Base-by-base conservation (phyloP, 2,888 invertebrate genomes). In the Habrosyne pyritoides region DNA sequence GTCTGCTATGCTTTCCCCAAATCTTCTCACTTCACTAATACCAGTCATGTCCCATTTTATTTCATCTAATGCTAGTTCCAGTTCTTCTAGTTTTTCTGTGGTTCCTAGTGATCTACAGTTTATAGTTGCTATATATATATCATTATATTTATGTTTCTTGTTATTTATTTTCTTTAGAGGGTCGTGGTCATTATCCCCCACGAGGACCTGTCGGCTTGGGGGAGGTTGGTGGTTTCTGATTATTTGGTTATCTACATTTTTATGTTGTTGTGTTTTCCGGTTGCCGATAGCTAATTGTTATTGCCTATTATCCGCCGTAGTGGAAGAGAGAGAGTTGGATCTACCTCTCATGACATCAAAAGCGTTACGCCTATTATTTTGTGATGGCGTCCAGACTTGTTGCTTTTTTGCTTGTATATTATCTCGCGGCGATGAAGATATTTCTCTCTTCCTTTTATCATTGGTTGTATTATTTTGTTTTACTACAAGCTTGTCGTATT, bases 1-100 rank as follows among this genome's bases (percentile, higher is more conserved):
- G 46, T 65, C 63, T 60, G 66, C 61, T 28, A 69, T 67, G 10
- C 42, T 30, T 61, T 67, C 65, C 8, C 69, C 69, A 21, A 56
- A 26, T 60, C 65, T 59, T 63, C 67, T 64, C 53, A 66, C 49
- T 61, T 68, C 66, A 48, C 64, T 61, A 24, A 24, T 24, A 24
- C 24, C 24, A 24, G 7, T 24, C 7, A 24, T 24, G 24, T 24
- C 24, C 24, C 59, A 65, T 55, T 62, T 59, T 48, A 61, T 36
- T 33, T 65, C 21, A 26, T 51, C 47, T 14, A 64, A 30, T 10
- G 56, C 53, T 50, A 36, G 10, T 56, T 59, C 54, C 12, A 67
- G 52, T 60, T 67, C 66, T 12, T 42, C 22, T 8, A 56, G 57
- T 53, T 57, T 65, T 48, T 59, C 59, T 21, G 52, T 12, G 30